Evolutionary conservation across 2,888 invertebrate species (phyloP).

Genomic region (Molanna angustata): DNA sequence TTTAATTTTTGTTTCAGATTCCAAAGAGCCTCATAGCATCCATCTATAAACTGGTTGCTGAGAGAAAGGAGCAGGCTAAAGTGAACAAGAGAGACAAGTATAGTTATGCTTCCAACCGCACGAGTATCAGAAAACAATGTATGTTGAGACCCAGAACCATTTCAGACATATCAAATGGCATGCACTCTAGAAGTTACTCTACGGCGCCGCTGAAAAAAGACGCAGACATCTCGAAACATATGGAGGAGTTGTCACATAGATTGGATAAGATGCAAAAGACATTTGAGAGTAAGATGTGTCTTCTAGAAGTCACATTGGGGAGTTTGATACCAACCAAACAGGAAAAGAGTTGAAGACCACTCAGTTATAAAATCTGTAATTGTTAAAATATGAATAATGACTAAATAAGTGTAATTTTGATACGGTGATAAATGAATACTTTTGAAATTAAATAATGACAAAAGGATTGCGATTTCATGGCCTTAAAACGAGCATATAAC

Average conservation of each 20-base stretch:
- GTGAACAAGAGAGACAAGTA: constrained; percentile 41
- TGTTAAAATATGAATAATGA: too few relatives aligned
- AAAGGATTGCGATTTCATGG: too few relatives aligned
- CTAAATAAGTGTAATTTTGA: too few relatives aligned
- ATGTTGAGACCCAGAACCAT: constrained; percentile 12
- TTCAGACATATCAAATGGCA: constrained; percentile 14
- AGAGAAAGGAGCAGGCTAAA: constrained; percentile 49
- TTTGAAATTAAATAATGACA: too few relatives aligned
- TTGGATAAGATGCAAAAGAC: constrained; percentile 11
- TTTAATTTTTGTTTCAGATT: constrained; percentile 48
- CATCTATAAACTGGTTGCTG: constrained; percentile 72
- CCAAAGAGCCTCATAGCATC: constrained; percentile 73
- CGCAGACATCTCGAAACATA: constrained; percentile 3
- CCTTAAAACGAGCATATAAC: too few relatives aligned
- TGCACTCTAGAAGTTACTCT: background rate
- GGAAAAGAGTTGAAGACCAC: too few relatives aligned
- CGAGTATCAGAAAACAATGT: background rate
- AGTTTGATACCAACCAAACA: too few relatives aligned
- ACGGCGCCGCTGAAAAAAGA: constrained; percentile 1
- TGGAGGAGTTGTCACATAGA: constrained; percentile 6
- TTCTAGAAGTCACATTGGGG: too few relatives aligned
- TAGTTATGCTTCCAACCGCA: background rate
- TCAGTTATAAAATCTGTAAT: too few relatives aligned
- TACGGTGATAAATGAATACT: too few relatives aligned
- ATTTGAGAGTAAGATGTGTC: constrained; percentile 12